Evolutionary conservation across 2,888 invertebrate genomes (phyloP).

Genomic region (Resseliella maxima): DNA sequence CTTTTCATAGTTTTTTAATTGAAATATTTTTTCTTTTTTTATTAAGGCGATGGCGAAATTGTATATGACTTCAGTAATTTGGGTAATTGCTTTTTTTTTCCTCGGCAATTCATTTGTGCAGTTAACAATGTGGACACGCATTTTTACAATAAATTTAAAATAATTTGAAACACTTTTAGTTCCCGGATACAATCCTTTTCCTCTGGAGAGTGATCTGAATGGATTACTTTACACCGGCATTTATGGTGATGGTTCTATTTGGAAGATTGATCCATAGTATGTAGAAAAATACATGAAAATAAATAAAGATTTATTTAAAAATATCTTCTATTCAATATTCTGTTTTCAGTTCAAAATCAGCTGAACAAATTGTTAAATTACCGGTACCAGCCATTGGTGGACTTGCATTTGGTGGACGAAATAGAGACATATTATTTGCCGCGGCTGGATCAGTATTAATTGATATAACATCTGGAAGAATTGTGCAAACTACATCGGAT

Average conservation of each 20-base stretch:
- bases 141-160: too few species aligned
- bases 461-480: too few species aligned
- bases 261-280: neutral
- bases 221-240: too few species aligned
- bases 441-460: too few species aligned
- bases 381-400: neutral
- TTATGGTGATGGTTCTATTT: neutral
- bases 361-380: neutral
- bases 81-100: neutral
- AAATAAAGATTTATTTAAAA: neutral
- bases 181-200: too few species aligned
- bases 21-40: too few species aligned
- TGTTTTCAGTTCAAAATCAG: neutral
- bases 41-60: neutral
- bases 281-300: neutral
- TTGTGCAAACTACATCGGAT: too few species aligned
- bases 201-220: too few species aligned
- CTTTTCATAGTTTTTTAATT: too few species aligned
- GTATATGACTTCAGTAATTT: neutral
- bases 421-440: neutral
- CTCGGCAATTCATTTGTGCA: too few species aligned
- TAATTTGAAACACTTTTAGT: too few species aligned
- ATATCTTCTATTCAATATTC: neutral
- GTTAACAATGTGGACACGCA: too few species aligned
- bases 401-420: neutral